These are phyloP conservation scores for Perizoma affinitatum DNA, from an alignment of 2,888 invertebrate species.

Conservation along the genomic window DNA sequence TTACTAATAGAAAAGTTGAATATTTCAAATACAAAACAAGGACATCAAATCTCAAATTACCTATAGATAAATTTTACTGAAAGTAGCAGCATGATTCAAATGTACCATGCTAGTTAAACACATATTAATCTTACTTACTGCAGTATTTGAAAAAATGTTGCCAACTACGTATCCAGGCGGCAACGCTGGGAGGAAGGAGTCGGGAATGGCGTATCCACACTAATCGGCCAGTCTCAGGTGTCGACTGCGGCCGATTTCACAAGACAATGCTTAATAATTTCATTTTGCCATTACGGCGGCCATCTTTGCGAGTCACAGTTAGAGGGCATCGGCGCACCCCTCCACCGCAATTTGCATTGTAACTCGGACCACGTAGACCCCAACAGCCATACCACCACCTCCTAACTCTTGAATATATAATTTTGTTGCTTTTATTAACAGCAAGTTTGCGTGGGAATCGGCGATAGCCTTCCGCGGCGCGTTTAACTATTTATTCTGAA, in stretches of 20 bases:
- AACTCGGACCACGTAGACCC: slow-evolving; percentile 83
- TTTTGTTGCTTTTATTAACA: slow-evolving; percentile 84
- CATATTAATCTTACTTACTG: too few relatives aligned
- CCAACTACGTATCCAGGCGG: background rate
- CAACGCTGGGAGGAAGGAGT: background rate
- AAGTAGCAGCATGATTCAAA: too few relatives aligned
- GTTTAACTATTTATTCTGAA: slow-evolving; percentile 72
- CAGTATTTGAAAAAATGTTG: background rate
- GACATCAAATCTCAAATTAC: too few relatives aligned
- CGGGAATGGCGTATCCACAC: slow-evolving; percentile 60
- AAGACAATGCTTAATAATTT: slow-evolving; percentile 85
- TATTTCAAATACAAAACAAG: too few relatives aligned
- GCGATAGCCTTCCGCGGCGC: slow-evolving; percentile 80
- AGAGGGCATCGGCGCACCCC: slow-evolving; percentile 82
- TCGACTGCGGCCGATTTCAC: slow-evolving; percentile 83
- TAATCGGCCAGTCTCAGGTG: slow-evolving; percentile 78
- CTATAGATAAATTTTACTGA: too few relatives aligned
- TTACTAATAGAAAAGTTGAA: too few relatives aligned
- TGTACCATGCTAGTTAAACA: too few relatives aligned
- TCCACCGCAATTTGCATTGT: slow-evolving; percentile 83
- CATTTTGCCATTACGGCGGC: slow-evolving; percentile 83
- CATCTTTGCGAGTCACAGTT: slow-evolving; percentile 83
- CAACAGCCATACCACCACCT: slow-evolving; percentile 81
- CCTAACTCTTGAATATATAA: slow-evolving; percentile 84
- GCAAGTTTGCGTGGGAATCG: slow-evolving; percentile 83